A percentile compares a stretch with the other conserved stretches of the same genome.
Conservation (phyloP, 2,888 invertebrate genomes). For the Drosophila picticornis region DNA sequence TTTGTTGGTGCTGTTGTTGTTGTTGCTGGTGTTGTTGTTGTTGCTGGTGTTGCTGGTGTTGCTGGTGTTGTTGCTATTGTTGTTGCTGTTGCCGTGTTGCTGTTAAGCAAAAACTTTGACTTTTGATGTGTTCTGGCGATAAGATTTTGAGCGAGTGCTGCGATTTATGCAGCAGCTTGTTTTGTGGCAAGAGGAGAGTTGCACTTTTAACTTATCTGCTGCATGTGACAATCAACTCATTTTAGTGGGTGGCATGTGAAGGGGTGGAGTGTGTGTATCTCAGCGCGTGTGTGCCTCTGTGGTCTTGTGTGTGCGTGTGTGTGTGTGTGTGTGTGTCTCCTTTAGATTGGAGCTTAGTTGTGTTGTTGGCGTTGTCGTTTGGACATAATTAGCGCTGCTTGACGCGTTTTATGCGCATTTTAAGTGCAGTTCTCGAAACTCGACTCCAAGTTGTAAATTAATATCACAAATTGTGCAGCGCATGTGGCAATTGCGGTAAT, state of each 20-base stretch:
- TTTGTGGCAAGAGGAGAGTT: slow-evolving; percentile 21
- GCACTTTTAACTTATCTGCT: slow-evolving; percentile 76
- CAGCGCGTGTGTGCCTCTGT: not conserved
- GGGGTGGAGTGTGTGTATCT: not conserved
- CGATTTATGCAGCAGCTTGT: slow-evolving; percentile 62
- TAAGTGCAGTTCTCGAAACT: slow-evolving; percentile 66
- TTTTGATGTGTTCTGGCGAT: slow-evolving; percentile 69
- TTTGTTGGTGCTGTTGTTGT: slow-evolving; percentile 39
- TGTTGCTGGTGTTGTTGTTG: slow-evolving; percentile 17
- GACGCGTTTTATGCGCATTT: slow-evolving; percentile 72
- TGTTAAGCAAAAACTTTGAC: slow-evolving; percentile 61
- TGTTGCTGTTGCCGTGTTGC: slow-evolving; percentile 15
- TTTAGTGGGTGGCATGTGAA: slow-evolving; percentile 57
- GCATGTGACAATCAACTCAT: slow-evolving; percentile 81
- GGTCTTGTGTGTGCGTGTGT: slow-evolving; percentile 3
- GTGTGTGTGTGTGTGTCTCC: slow-evolving; percentile 6
- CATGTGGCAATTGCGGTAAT: slow-evolving; percentile 51
- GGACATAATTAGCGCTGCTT: slow-evolving; percentile 68
- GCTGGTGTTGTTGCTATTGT: slow-evolving; percentile 5
- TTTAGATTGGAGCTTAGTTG: not conserved
- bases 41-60: slow-evolving; percentile 28
- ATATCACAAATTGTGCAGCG: slow-evolving; percentile 79
- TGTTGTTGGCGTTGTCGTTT: slow-evolving; percentile 35
- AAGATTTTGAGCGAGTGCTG: slow-evolving; percentile 75
- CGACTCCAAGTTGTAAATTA: slow-evolving; percentile 65